These are phyloP conservation scores for Lamellibrachia satsuma DNA, from an alignment of 2,888 invertebrate species.

Conservation along the genomic window DNA sequence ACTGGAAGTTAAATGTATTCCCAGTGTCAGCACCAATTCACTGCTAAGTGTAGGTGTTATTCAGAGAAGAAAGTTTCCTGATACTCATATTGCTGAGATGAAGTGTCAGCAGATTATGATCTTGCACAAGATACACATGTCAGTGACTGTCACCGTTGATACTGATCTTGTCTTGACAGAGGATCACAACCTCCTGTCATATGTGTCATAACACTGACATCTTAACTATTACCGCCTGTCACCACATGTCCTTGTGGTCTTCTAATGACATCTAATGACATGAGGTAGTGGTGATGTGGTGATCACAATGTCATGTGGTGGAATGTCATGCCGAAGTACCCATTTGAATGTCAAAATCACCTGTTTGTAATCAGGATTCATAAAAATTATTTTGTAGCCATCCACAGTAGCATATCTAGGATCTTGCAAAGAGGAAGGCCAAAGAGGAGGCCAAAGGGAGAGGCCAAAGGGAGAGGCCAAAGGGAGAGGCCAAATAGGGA, in stretches of 20 bases:
- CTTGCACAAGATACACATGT: background rate
- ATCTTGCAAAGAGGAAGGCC: too few relatives aligned
- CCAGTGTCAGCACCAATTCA: background rate
- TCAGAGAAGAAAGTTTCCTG: background rate
- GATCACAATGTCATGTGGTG: background rate
- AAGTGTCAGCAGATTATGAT: background rate
- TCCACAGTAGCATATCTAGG: too few relatives aligned
- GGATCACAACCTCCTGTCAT: background rate
- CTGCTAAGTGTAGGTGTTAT: background rate
- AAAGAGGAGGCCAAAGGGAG: too few relatives aligned
- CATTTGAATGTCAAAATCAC: background rate
- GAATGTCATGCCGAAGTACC: background rate
- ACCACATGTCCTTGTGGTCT: background rate
- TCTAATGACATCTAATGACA: background rate
- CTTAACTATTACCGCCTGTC: background rate
- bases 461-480: too few relatives aligned
- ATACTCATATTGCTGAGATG: background rate
- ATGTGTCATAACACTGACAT: background rate
- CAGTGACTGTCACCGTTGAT: background rate
- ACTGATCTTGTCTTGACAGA: background rate
- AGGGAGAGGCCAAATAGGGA: too few relatives aligned
- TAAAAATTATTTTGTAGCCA: background rate
- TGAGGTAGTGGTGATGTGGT: background rate
- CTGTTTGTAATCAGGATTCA: background rate
- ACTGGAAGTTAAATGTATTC: background rate